phyloP scores from a whole-genome alignment of 2,888 invertebrate genomes.

The Pheosia tremula region DNA sequence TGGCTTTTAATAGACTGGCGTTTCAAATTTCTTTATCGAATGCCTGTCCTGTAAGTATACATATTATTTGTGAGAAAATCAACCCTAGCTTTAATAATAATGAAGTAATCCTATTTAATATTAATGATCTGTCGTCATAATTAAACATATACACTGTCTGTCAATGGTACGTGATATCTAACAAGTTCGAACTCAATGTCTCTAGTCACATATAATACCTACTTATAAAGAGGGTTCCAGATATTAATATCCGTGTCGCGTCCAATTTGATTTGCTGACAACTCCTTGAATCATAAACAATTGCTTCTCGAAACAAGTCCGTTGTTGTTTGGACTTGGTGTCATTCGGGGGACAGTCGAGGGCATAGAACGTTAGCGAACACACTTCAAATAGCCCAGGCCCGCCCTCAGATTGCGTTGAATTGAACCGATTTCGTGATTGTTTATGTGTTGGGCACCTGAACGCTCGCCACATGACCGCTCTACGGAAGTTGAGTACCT shows the following conservation, averaged over 20 bases:
- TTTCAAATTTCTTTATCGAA: no score
- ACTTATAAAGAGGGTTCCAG: no score
- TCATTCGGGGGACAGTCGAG: constrained; percentile 24
- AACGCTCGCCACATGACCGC: constrained; percentile 41
- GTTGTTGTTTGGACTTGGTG: constrained; percentile 18
- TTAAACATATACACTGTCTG: background rate
- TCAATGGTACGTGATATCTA: background rate
- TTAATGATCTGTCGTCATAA: background rate
- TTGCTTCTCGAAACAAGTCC: background rate
- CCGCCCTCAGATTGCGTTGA: constrained; percentile 31
- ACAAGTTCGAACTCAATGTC: background rate
- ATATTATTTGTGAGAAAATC: no score
- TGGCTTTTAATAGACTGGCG: no score
- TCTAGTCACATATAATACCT: background rate
- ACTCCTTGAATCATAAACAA: background rate
- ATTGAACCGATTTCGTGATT: constrained; percentile 45
- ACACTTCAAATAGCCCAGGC: constrained; percentile 14
- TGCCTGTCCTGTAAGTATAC: no score
- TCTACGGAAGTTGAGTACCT: constrained; percentile 40
- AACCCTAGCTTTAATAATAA: no score
- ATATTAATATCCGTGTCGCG: background rate
- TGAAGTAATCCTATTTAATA: background rate
- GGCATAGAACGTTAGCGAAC: constrained; percentile 14
- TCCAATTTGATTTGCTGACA: background rate
- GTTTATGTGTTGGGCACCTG: constrained; percentile 54